Percentiles rank a stretch among this genome's conserved stretches.
Conservation (phyloP, 2,888 invertebrate genomes). For the Drosophila lutescens region DNA sequence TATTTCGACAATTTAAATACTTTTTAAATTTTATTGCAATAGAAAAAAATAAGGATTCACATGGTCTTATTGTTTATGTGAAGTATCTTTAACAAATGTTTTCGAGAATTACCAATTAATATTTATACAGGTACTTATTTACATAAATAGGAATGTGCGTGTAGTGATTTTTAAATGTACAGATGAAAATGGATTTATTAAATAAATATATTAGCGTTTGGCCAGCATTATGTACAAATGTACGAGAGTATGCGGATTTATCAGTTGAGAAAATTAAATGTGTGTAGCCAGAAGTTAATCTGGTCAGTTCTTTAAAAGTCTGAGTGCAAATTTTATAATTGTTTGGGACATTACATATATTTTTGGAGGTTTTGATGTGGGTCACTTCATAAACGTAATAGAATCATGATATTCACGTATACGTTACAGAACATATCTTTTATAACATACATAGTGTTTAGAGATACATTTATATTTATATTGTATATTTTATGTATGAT, state of each 20-base stretch:
- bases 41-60: constrained; percentile 49
- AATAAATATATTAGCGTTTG: neutral
- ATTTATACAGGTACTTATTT: constrained; percentile 61
- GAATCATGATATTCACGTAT: neutral
- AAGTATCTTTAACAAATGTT: constrained; percentile 56
- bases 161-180: constrained; percentile 42
- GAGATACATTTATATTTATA: constrained; percentile 20
- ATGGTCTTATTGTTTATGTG: constrained; percentile 38
- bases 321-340: neutral
- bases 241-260: constrained; percentile 16
- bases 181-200: constrained; percentile 34
- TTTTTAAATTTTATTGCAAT: constrained; percentile 43
- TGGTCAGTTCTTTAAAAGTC: neutral
- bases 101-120: constrained; percentile 36
- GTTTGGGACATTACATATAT: neutral
- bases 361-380: neutral
- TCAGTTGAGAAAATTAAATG: neutral
- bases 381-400: neutral
- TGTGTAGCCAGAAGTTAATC: neutral
- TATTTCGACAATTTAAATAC: neutral
- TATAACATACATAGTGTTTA: constrained; percentile 17
- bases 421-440: constrained; percentile 4
- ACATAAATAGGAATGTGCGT: constrained; percentile 59
- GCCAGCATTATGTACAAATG: constrained; percentile 9
- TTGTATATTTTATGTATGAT: constrained; percentile 21